Conservation (phyloP, 2,888 invertebrate genomes). For the Papilio elwesi region DNA sequence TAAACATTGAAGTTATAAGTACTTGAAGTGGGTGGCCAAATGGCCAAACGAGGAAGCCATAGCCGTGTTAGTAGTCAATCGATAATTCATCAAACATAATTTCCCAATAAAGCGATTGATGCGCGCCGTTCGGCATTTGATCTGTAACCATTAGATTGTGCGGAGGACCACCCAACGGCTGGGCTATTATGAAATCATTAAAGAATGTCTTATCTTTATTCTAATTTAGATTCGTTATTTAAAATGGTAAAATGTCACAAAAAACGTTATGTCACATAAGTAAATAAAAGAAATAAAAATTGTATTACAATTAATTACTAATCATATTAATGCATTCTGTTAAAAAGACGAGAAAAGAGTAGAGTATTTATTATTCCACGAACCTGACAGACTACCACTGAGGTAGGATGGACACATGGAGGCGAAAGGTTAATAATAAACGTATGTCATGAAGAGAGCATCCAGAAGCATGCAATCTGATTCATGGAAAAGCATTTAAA, state of each 20-base stretch:
- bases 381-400: too few species aligned
- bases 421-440: too few species aligned
- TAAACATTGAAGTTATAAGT: not conserved
- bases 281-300: too few species aligned
- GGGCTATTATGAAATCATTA: not conserved
- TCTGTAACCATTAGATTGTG: slow-evolving; percentile 7
- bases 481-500: too few species aligned
- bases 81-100: slow-evolving; percentile 14
- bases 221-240: not conserved
- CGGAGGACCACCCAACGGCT: slow-evolving; percentile 7
- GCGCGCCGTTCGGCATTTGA: slow-evolving; percentile 7
- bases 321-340: too few species aligned
- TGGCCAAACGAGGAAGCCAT: not conserved
- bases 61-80: not conserved
- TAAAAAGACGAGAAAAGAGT: too few species aligned
- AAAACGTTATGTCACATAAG: not conserved
- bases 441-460: too few species aligned
- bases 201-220: not conserved
- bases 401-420: too few species aligned
- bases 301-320: too few species aligned
- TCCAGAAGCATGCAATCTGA: too few species aligned
- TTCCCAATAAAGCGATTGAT: slow-evolving; percentile 14
- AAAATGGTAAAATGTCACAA: not conserved
- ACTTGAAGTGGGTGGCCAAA: slow-evolving; percentile 6
- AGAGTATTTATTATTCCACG: too few species aligned